Base-by-base conservation (phyloP, 2,113 vertebrate species). In the Corythornis madagascariensis region DNA sequence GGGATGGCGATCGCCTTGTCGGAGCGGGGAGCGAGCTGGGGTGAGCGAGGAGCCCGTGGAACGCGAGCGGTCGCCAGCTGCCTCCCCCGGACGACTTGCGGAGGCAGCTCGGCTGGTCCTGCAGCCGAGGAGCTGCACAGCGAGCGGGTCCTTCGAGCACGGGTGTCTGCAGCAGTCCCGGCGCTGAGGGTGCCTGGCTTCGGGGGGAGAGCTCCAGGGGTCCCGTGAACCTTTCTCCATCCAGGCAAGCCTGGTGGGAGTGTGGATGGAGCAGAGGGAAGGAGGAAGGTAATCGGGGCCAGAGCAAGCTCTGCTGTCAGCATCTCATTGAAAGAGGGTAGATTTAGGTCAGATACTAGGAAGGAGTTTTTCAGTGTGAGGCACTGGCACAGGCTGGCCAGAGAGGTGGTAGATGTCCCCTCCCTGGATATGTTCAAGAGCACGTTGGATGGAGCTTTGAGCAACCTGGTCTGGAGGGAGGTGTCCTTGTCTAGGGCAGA, bases 1-100 rank as follows among this genome's bases (percentile, higher is more conserved):
- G 70, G 77, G 42, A 25, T 28, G n/a, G 89, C 82, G 82, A 59
- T 56, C 9, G 75, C 59, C 50, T 78, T 77, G 82, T 66, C 5
- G 67, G 84, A 93, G 75, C 50, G 22, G 52, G 70, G 89, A 84
- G 93, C 74, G 70, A 83, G 65, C 70, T 33, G 81, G 69, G 74
- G 45, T 52, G 21, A 26, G 67, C 52, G 21, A 25, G 13, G 29
- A 59, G n/a, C 56, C 53, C 15, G 29, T 8, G 56, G 56, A 33
- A 31, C 31, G 52, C 7, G 52, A 31, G 55, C 56, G 56, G 52
- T 50, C 50, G 31, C 31, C 71, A 10, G 82, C 63, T 13, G 45
- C 63, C 42, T 12, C 33, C 31, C 50, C 40, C 57, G 29, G 73
- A 69, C 56, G 16, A 15, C 29, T 82, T 16, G 69, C 16, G 35